A percentile compares a stretch with the other conserved stretches of the same genome.
Evolutionary conservation across 64 coral and sea anemone genomes (phyloP).

Genomic region (Stichodactyla helianthus): DNA sequence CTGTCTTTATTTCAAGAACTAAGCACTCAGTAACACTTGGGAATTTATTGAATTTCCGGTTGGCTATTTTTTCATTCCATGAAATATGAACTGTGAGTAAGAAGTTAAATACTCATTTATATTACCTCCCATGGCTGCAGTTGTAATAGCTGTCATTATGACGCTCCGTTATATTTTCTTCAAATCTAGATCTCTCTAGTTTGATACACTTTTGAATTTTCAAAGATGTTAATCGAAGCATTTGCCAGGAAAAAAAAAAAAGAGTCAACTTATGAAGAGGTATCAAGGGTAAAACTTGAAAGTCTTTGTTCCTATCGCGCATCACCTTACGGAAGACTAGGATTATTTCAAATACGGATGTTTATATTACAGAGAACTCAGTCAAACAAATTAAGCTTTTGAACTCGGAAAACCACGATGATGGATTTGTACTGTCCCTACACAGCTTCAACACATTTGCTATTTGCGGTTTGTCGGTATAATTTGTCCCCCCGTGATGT

Average conservation of each 20-base stretch:
- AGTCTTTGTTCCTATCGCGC: not conserved
- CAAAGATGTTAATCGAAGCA: too few relatives aligned
- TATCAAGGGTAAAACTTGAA: not conserved
- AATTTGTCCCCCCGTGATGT: not conserved
- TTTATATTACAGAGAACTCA: not conserved
- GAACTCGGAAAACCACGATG: not conserved
- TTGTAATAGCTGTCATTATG: not conserved
- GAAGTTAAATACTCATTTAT: conserved; percentile 18
- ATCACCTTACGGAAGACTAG: not conserved
- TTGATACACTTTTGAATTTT: not conserved
- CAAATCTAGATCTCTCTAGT: not conserved
- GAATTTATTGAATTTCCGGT: conserved; percentile 1
- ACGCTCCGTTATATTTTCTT: not conserved
- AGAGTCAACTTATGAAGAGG: not conserved
- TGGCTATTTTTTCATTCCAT: not conserved
- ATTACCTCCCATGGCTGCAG: conserved; percentile 11
- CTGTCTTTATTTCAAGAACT: not conserved
- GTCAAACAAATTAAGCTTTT: not conserved
- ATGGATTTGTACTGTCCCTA: not conserved
- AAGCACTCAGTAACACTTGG: not conserved
- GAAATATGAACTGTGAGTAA: conserved; percentile 6
- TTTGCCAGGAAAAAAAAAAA: not conserved
- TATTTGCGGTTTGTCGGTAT: not conserved
- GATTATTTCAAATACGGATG: not conserved
- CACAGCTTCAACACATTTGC: not conserved